Conservation (phyloP, 1,140 invertebrate genomes). For the Oncopodura yosiiana region DNA sequence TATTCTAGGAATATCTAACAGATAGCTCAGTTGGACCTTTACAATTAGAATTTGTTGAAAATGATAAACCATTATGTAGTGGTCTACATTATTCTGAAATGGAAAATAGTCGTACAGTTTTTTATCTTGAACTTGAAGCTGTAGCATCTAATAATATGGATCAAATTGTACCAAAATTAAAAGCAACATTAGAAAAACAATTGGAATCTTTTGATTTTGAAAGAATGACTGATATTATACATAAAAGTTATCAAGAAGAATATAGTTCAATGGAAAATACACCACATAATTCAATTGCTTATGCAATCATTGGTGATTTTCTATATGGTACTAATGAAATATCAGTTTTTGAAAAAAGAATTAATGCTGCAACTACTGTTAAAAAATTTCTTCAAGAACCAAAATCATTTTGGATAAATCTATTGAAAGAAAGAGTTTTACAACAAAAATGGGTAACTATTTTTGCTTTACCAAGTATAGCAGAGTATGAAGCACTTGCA, state of each 20-base stretch:
- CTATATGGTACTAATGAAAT: slow-evolving; percentile 55
- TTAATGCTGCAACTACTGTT: slow-evolving; percentile 59
- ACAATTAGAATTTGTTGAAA: slow-evolving; percentile 73
- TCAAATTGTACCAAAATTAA: slow-evolving; percentile 51
- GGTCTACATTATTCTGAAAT: slow-evolving; percentile 56
- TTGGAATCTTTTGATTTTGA: slow-evolving; percentile 61
- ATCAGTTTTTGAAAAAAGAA: slow-evolving; percentile 56
- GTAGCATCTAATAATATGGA: slow-evolving; percentile 60
- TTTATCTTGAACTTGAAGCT: slow-evolving; percentile 64
- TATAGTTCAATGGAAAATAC: slow-evolving; percentile 61
- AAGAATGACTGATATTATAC: slow-evolving; percentile 59
- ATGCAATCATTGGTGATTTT: slow-evolving; percentile 66
- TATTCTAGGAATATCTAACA: slow-evolving; percentile 74
- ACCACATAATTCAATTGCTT: slow-evolving; percentile 63
- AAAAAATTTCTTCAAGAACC: slow-evolving; percentile 53
- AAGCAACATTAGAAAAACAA: slow-evolving; percentile 44
- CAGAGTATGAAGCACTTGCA: slow-evolving; percentile 49
- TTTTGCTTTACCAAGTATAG: slow-evolving; percentile 48
- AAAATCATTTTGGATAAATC: slow-evolving; percentile 57
- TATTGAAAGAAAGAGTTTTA: slow-evolving; percentile 61
- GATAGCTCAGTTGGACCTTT: slow-evolving; percentile 74
- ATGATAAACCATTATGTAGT: slow-evolving; percentile 67
- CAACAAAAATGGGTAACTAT: slow-evolving; percentile 47
- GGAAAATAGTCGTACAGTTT: slow-evolving; percentile 59
- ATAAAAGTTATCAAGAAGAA: slow-evolving; percentile 59